A percentile compares a stretch with the other conserved stretches of the same genome.
Conservation (phyloP, 1,140 invertebrate genomes). For the Zaprionus taronus region DNA sequence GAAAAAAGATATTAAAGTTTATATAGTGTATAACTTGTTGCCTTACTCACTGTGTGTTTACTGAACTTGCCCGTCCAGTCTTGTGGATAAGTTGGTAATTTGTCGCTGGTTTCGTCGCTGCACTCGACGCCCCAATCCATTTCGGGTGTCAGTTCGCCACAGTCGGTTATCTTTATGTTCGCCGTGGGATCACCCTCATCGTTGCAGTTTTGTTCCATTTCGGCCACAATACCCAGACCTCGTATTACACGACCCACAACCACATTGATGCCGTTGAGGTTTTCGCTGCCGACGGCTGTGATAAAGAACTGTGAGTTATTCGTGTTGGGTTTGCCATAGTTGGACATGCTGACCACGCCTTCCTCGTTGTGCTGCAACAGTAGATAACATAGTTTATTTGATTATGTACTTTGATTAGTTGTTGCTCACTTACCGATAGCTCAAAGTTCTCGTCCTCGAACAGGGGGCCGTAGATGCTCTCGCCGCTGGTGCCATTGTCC, state of each 20-base stretch:
- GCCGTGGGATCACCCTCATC: slow-evolving; percentile 86
- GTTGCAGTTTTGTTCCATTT: slow-evolving; percentile 87
- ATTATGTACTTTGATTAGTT: neutral
- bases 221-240: slow-evolving; percentile 88
- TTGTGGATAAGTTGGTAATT: slow-evolving; percentile 90
- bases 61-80: slow-evolving; percentile 87
- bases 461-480: slow-evolving; percentile 95
- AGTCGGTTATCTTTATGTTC: slow-evolving; percentile 88
- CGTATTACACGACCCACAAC: slow-evolving; percentile 93
- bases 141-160: slow-evolving; percentile 88
- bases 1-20: neutral
- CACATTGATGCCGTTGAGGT: slow-evolving; percentile 95
- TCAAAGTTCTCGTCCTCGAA: slow-evolving; percentile 97
- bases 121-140: slow-evolving; percentile 89
- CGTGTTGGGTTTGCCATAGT: slow-evolving; percentile 92
- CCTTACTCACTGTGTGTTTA: slow-evolving; percentile 75
- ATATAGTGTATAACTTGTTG: neutral
- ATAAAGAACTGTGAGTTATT: slow-evolving; percentile 99
- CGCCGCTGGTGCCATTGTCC: slow-evolving; percentile 93
- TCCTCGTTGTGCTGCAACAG: slow-evolving; percentile 85
- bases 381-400: no score
- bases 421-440: slow-evolving; percentile 86
- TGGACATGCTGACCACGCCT: slow-evolving; percentile 95
- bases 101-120: slow-evolving; percentile 89
- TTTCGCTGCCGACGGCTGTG: slow-evolving; percentile 92